Evolutionary conservation across 23 tunicate species (phyloP), one percentile per base, ranked within the genome.

Genomic region (Halocynthia roretzi): DNA sequence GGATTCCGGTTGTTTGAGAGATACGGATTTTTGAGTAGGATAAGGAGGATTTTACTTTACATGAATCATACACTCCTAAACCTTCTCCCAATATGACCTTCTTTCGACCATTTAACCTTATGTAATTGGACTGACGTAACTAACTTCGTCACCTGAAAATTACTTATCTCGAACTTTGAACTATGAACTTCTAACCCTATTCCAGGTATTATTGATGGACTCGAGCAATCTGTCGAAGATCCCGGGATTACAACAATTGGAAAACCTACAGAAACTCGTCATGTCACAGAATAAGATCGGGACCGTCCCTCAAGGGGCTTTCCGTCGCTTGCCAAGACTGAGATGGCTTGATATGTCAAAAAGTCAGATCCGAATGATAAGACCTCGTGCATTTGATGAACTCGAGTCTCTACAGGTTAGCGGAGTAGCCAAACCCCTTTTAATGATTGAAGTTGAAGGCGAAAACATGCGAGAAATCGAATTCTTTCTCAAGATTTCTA

Each of bases 141-240:
- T 31, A 31, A 31, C 44, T 31, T 4, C 44, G 44, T 31, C 44
- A 31, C 44, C 44, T 1, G 44, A 31, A 31, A 31, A 65, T 65
- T 48, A 10, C 5, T 65, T 40, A 65, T 40, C 19, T 10, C 70
- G 70, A 65, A 14, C 12, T 50, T 20, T 0, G 20, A 21, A 75
- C 44, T 15, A 50, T 50, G n/a, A n/a, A 20, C 21, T 17, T 61
- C 50, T 61, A 10, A 21, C 40, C 8, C 18, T 58, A 53, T 77
- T 78, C 6, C 75, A 87, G 94, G 66, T 56, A 5, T 53, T 87
- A 17, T 70, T 56, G 17, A 77, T 87, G 86, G 86, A 87, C 54
- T 6, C 68, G 22, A 77, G 94, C 21, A 76, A 78, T 10, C 31
- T 87, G 72, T 63, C 21, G 55, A 73, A 70, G 22, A 76, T 89